Conservation (phyloP, 2,113 vertebrate species). For the Scytalopus superciliaris region DNA sequence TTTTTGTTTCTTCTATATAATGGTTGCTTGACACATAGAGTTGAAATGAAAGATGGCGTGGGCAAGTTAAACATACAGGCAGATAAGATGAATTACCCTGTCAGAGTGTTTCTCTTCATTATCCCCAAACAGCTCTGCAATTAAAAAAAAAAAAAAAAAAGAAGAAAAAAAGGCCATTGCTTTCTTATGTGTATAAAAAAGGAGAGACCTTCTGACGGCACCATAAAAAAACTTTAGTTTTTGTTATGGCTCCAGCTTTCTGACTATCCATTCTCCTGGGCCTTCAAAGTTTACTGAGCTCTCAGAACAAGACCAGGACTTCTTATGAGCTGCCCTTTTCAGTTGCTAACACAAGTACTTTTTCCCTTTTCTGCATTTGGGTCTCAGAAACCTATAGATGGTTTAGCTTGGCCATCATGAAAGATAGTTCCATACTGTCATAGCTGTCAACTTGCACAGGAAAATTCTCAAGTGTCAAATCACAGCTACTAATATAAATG, state of each 20-base stretch:
- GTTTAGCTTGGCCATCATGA: background rate
- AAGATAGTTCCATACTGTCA: background rate
- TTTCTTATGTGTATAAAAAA: conserved; percentile 4
- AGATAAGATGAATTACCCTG: conserved; percentile 44
- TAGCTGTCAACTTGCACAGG: background rate
- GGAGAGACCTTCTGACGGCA: background rate
- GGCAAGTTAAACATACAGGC: conserved; percentile 34
- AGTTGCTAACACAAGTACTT: background rate
- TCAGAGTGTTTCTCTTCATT: conserved; percentile 24
- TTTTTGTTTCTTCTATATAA: background rate
- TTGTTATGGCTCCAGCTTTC: conserved; percentile 23
- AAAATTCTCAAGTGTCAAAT: background rate
- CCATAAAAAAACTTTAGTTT: background rate
- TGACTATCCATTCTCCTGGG: background rate
- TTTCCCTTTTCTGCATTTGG: background rate
- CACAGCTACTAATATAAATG: background rate
- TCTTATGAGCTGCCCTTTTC: background rate
- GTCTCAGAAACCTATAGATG: background rate
- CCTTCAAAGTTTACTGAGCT: background rate
- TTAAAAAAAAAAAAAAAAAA: background rate
- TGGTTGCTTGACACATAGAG: conserved; percentile 7
- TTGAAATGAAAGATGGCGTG: conserved; percentile 25
- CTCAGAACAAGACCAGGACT: background rate
- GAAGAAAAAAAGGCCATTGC: background rate
- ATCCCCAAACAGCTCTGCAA: background rate